Conservation (phyloP, 2,797 vertebrate genomes). For the Lutjanus argentimaculatus region DNA sequence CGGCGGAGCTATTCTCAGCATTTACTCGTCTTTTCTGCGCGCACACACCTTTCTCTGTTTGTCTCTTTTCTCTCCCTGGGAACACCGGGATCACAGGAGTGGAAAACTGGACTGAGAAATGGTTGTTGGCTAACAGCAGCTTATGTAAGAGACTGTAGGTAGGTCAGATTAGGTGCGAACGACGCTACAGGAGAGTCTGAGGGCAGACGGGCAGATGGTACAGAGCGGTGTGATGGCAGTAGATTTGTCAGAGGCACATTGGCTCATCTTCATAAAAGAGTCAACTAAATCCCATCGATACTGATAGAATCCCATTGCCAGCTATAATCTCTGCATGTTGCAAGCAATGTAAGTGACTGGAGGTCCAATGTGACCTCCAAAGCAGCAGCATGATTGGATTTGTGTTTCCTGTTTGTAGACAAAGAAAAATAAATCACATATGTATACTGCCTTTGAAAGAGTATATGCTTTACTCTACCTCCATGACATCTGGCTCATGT, state of each 20-base stretch:
- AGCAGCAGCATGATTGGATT: slow-evolving; percentile 60
- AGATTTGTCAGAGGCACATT: slow-evolving; percentile 50
- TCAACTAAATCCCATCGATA: slow-evolving; percentile 55
- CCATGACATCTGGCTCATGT: slow-evolving; percentile 24
- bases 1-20: slow-evolving; percentile 58
- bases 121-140: slow-evolving; percentile 54
- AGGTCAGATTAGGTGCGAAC: slow-evolving; percentile 64
- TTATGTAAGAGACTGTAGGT: slow-evolving; percentile 76
- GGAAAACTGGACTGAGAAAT: slow-evolving; percentile 57
- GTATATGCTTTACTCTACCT: slow-evolving; percentile 30
- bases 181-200: slow-evolving; percentile 51
- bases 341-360: slow-evolving; percentile 20
- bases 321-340: slow-evolving; percentile 48
- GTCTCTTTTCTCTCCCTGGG: slow-evolving; percentile 31
- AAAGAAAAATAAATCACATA: slow-evolving; percentile 43
- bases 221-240: slow-evolving; percentile 35
- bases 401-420: slow-evolving; percentile 35
- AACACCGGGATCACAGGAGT: slow-evolving; percentile 46
- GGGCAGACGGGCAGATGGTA: slow-evolving; percentile 69
- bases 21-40: slow-evolving; percentile 24
- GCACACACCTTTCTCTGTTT: slow-evolving; percentile 22
- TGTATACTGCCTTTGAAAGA: slow-evolving; percentile 17
- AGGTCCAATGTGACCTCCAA: slow-evolving; percentile 37
- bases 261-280: slow-evolving; percentile 55
- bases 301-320: slow-evolving; percentile 48